Conservation (phyloP, 1,140 invertebrate species). For the Catajapyx aquilonaris region DNA sequence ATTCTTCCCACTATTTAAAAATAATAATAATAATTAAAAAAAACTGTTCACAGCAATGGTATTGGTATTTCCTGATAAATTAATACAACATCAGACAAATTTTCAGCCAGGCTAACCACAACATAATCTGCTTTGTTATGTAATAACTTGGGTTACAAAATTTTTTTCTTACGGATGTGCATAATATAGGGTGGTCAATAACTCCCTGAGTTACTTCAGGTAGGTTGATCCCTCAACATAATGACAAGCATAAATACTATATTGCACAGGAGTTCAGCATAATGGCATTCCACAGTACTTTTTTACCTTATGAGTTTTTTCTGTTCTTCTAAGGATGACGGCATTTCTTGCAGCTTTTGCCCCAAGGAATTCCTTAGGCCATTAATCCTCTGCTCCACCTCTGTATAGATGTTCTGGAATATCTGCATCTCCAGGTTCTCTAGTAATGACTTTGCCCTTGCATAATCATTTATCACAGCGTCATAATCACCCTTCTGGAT, state of each 20-base stretch:
- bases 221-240: too few relatives aligned
- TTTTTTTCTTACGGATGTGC: background rate
- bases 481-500: constrained; percentile 90
- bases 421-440: constrained; percentile 78
- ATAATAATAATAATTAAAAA: background rate
- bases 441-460: constrained; percentile 86
- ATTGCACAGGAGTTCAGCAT: background rate
- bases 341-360: constrained; percentile 66
- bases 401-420: constrained; percentile 64
- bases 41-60: background rate
- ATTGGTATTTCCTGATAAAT: background rate
- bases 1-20: background rate
- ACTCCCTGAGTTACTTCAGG: too few relatives aligned
- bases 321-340: constrained; percentile 77
- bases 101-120: background rate
- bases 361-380: constrained; percentile 58
- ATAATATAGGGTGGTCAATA: too few relatives aligned
- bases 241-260: background rate
- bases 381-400: constrained; percentile 74
- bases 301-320: constrained; percentile 65
- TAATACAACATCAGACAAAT: background rate
- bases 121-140: background rate
- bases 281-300: background rate
- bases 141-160: background rate
- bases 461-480: constrained; percentile 93